A percentile compares a stretch with the other conserved stretches of the same genome.
Conservation (phyloP, 2,797 vertebrate species). For the Rhabdophis nuchalis region DNA sequence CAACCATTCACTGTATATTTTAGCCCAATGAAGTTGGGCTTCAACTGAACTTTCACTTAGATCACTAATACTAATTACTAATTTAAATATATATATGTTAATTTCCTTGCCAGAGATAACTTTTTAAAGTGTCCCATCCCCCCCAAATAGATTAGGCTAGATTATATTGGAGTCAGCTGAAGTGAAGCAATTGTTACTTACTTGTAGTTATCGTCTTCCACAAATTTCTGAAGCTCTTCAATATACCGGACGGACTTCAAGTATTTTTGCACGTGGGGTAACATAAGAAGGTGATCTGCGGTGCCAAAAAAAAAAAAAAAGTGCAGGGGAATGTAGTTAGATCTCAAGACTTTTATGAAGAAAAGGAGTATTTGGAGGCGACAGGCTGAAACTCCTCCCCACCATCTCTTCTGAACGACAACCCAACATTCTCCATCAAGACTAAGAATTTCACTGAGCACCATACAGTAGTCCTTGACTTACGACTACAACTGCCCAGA, state of each 20-base stretch:
- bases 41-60: slow-evolving; percentile 34
- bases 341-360: neutral
- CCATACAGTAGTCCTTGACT: neutral
- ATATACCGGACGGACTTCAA: slow-evolving; percentile 93
- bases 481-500: neutral
- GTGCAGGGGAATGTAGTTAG: neutral
- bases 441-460: slow-evolving; percentile 1
- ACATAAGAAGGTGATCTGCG: slow-evolving; percentile 83
- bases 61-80: slow-evolving; percentile 13
- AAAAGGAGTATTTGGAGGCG: neutral
- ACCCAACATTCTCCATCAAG: neutral
- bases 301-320: neutral
- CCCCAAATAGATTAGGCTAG: slow-evolving; percentile 16
- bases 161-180: neutral
- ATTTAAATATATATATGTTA: no score
- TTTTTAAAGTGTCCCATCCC: no score
- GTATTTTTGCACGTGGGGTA: slow-evolving; percentile 93
- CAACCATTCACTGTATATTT: no score
- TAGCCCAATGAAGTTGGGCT: neutral
- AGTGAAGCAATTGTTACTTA: slow-evolving; percentile 67
- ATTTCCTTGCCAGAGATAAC: slow-evolving; percentile 5
- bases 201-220: slow-evolving; percentile 97
- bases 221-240: slow-evolving; percentile 94
- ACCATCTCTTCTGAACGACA: neutral
- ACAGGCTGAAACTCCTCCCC: neutral